phyloP scores from a whole-genome alignment of 2,113 vertebrate genomes.

The Bos javanicus region DNA sequence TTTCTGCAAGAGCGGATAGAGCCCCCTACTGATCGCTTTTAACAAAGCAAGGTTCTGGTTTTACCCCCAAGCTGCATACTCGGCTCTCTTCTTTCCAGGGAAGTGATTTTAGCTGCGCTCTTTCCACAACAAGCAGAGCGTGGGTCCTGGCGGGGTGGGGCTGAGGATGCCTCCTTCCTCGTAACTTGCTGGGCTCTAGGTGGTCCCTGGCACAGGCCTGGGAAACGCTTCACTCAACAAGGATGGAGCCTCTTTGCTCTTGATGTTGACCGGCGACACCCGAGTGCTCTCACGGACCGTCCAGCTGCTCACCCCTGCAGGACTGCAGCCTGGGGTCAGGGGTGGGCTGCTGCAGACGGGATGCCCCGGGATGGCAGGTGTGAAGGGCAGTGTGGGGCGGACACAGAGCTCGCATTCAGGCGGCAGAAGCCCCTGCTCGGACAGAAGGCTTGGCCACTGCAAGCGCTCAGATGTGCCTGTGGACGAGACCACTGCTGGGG shows the following conservation, averaged over 20 bases:
- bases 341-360: background rate
- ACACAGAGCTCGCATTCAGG: background rate
- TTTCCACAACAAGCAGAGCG: fast-evolving
- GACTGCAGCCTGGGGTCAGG: fast-evolving
- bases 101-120: fast-evolving
- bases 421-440: background rate
- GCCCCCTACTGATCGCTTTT: background rate
- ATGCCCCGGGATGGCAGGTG: background rate
- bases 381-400: background rate
- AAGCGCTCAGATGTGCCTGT: background rate
- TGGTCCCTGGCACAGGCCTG: fast-evolving
- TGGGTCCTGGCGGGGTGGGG: fast-evolving
- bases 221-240: background rate
- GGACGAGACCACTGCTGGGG: background rate
- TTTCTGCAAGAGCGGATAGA: background rate
- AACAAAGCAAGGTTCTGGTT: fast-evolving
- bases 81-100: too few relatives aligned
- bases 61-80: fast-evolving
- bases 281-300: fast-evolving
- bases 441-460: background rate
- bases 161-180: too few relatives aligned
- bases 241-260: background rate
- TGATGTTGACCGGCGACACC: background rate
- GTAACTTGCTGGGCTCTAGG: too few relatives aligned
- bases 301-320: fast-evolving